Conservation (phyloP, 2,113 vertebrate species). For the Epinephelus moara region DNA sequence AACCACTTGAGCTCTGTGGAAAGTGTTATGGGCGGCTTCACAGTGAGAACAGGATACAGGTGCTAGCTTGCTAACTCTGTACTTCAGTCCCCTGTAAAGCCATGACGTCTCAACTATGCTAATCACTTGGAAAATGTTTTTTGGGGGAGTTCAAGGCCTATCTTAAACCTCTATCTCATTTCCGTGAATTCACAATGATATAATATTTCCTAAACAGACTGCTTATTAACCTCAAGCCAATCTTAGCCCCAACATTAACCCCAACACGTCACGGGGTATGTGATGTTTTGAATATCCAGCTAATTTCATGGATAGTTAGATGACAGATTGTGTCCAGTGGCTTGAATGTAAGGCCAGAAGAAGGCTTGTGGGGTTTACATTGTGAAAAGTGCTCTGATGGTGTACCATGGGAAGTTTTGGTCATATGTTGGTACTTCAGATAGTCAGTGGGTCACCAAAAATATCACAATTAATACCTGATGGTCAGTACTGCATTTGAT, state of each 20-base stretch:
- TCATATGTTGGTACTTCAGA: not conserved
- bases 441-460: no score
- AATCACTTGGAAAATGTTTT: not conserved
- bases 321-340: not conserved
- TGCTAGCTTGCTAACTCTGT: not conserved
- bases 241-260: no score
- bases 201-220: not conserved
- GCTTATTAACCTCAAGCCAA: not conserved
- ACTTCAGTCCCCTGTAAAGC: not conserved
- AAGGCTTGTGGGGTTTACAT: not conserved
- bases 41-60: not conserved
- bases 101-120: not conserved
- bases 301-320: not conserved
- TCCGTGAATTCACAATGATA: not conserved
- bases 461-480: not conserved
- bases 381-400: not conserved
- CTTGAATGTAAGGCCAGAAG: no score
- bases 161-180: not conserved
- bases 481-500: not conserved
- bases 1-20: not conserved
- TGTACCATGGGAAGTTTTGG: not conserved
- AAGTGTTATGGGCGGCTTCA: not conserved
- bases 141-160: not conserved
- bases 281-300: not conserved
- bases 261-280: not conserved